Evolutionary conservation across 1,140 invertebrate species (phyloP).

Genomic region (Leptinotarsa defecta): DNA sequence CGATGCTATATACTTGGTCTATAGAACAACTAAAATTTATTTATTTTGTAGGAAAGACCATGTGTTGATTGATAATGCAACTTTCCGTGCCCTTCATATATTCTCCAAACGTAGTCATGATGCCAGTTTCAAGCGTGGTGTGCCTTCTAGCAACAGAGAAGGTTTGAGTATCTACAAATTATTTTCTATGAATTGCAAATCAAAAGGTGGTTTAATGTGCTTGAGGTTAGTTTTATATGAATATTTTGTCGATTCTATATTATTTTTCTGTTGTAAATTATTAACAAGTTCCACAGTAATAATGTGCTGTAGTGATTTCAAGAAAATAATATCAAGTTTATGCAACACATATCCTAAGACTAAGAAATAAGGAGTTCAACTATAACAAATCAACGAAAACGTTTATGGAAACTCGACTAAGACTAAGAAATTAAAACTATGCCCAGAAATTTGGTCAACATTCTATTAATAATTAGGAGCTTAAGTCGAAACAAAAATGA

Average conservation of each 20-base stretch:
- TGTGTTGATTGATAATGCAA: conserved; percentile 73
- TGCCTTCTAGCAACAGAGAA: conserved; percentile 64
- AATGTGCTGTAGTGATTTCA: no score
- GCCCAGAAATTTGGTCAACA: no score
- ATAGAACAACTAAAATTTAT: neutral
- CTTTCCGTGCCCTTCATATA: conserved; percentile 75
- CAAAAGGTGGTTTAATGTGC: conserved; percentile 61
- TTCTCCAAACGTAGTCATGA: conserved; percentile 76
- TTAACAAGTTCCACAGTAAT: no score
- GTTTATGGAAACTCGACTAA: no score
- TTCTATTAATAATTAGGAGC: no score
- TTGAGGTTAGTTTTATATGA: conserved; percentile 58
- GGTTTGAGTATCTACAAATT: conserved; percentile 74
- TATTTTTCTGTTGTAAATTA: no score
- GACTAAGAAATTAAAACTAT: no score
- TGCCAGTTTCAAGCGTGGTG: conserved; percentile 71
- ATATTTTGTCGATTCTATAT: neutral
- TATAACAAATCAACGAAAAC: no score
- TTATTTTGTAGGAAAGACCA: conserved; percentile 64
- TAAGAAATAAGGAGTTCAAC: no score
- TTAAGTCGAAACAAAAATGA: no score
- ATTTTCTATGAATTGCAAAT: conserved; percentile 71
- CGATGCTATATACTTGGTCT: neutral
- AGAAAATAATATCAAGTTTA: no score
- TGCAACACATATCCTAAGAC: no score